A percentile compares a stretch with the other conserved stretches of the same genome.
phyloP scores from a whole-genome alignment of 92 coral and sea anemone species.

The Actinernus sp. region DNA sequence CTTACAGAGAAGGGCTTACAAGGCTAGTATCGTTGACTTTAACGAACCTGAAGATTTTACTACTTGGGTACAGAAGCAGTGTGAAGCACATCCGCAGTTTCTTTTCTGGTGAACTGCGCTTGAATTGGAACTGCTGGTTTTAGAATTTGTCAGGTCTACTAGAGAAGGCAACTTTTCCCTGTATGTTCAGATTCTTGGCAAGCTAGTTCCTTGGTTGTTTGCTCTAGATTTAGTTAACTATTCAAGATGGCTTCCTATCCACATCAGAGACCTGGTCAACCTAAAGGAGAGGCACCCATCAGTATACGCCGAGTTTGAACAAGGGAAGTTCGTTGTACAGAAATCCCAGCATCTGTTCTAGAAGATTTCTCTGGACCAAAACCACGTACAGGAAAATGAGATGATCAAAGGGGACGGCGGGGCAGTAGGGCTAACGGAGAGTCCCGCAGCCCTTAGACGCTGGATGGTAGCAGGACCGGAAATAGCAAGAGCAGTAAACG shows the following conservation, averaged over 20 bases:
- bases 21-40: background rate
- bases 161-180: slow-evolving; percentile 44
- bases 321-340: slow-evolving; percentile 36
- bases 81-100: slow-evolving; percentile 30
- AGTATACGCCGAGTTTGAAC: slow-evolving; percentile 9
- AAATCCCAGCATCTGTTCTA: slow-evolving; percentile 29
- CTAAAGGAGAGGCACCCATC: slow-evolving; percentile 34
- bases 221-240: too few relatives aligned
- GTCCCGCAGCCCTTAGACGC: slow-evolving; percentile 34
- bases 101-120: slow-evolving; percentile 39
- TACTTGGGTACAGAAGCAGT: slow-evolving; percentile 13
- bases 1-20: slow-evolving; percentile 12
- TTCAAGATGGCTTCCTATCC: slow-evolving; percentile 54
- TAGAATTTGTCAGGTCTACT: slow-evolving; percentile 23
- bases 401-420: slow-evolving; percentile 51
- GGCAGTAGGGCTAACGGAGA: slow-evolving; percentile 45
- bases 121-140: slow-evolving; percentile 20
- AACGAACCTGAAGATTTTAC: slow-evolving; percentile 4
- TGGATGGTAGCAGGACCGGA: slow-evolving; percentile 63
- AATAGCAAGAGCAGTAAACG: slow-evolving; percentile 33
- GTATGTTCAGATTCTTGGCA: slow-evolving; percentile 20
- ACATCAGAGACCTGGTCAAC: slow-evolving; percentile 25
- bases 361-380: slow-evolving; percentile 34
- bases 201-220: too few relatives aligned
- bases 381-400: slow-evolving; percentile 37